Evolutionary conservation across 2,797 vertebrate species (phyloP), one percentile per base, ranked within the genome.

Genomic region (Molossus alvarezi): DNA sequence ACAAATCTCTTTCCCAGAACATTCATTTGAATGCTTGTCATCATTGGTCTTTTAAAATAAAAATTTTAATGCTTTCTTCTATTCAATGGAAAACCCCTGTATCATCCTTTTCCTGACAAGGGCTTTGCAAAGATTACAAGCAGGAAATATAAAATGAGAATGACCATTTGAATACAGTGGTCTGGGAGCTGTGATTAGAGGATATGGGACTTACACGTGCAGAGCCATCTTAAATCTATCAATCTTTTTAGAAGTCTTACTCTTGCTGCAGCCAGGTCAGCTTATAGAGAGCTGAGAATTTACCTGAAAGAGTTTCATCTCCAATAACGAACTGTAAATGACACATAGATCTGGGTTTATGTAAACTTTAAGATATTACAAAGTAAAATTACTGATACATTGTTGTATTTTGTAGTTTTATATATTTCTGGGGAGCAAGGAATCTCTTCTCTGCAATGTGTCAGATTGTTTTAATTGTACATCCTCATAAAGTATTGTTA

Each of bases 111-210:
- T 96, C 85, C 79, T 92, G 88, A 25, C 45, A 86, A 88, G 71
- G 69, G 71, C 85, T 91, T 86, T 84, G 65, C 72, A 86, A 96
- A 88, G 76, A 91, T 83, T 87, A 72, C 27, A 72, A 77, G 29
- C 45, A 84, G 86, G 93, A 97, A 97, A 87, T 91, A 83, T 84
- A 33, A 94, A 94, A 86, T 33, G 17, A 73, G 48, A 86, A 76
- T 67, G 60, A 86, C 51, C 41, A 6, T 85, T 85, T 75, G 77
- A 90, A 20, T 65, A n/a, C 3, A 48, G 77, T 53, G 73, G 73
- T 57, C 72, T 82, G n/a, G 55, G 21, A 76, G 60, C 80, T 77
- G 4, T 73, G 33, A 88, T 62, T 73, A 85, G 57, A 91, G 21
- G 8, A 33, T 71, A 33, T 53, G 33, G n/a, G 29, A 53, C 27